Conservation (phyloP, 2,797 vertebrate species). For the Gallinago solitaria region DNA sequence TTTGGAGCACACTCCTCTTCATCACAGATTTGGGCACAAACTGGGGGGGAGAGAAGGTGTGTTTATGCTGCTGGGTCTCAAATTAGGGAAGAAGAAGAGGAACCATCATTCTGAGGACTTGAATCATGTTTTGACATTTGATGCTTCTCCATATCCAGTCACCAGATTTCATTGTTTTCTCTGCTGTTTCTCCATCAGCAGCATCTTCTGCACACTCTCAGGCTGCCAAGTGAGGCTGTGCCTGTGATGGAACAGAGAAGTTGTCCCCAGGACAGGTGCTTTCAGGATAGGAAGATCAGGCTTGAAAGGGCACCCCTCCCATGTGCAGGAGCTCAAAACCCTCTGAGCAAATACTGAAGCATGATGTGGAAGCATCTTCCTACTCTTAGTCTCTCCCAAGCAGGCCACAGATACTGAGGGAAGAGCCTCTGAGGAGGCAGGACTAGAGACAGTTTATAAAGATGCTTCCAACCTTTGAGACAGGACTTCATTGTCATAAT, state of each 20-base stretch:
- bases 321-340: background rate
- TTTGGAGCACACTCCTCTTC: background rate
- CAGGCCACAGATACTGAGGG: background rate
- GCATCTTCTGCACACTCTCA: background rate
- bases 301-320: background rate
- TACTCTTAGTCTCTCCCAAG: background rate
- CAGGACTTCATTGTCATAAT: background rate
- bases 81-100: background rate
- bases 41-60: background rate
- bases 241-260: background rate
- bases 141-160: background rate
- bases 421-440: background rate
- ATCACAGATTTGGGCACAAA: background rate
- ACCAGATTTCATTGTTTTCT: background rate
- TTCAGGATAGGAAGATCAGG: background rate
- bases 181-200: background rate
- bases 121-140: background rate
- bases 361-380: background rate
- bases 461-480: background rate
- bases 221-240: background rate
- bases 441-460: background rate
- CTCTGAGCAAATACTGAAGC: background rate
- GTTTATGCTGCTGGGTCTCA: background rate
- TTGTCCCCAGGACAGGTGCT: background rate
- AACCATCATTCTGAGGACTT: background rate